phyloP scores from a whole-genome alignment of 2,113 vertebrate genomes.

The Oxygymnocypris stewartii region DNA sequence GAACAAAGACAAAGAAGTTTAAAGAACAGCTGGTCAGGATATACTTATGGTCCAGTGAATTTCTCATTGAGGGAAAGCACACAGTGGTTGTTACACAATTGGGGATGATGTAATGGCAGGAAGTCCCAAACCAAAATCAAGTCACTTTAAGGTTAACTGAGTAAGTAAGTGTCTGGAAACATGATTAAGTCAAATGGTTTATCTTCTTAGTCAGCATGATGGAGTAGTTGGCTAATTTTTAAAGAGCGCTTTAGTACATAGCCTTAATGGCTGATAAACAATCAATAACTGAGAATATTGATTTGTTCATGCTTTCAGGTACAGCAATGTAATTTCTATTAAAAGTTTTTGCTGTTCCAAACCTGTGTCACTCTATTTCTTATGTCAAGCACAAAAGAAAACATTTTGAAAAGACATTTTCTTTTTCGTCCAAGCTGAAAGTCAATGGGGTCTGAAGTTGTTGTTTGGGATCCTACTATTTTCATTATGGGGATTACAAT shows the following conservation, averaged over 20 bases:
- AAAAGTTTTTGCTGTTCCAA: not conserved
- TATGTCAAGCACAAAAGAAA: not conserved
- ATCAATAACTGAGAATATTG: conserved; percentile 13
- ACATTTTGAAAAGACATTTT: not conserved
- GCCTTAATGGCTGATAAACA: conserved; percentile 24
- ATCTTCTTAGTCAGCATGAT: conserved; percentile 1
- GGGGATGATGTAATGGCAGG: conserved; percentile 12
- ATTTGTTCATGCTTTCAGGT: not conserved
- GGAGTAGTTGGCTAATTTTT: not conserved
- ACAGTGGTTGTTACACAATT: conserved; percentile 16
- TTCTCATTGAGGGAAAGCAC: not conserved
- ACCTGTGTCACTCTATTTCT: not conserved
- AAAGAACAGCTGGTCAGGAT: not conserved
- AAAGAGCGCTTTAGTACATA: not conserved
- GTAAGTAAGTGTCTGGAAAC: conserved; percentile 17
- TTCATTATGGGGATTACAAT: not conserved
- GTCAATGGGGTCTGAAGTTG: not conserved
- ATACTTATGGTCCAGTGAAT: conserved; percentile 1
- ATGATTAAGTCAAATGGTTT: not conserved
- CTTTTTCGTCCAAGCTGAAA: not conserved
- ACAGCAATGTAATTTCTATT: not conserved
- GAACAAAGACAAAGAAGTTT: not conserved
- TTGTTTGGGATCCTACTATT: not conserved
- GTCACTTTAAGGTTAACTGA: not conserved
- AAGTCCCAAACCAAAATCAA: not conserved